Evolutionary conservation across 2,113 vertebrate genomes (phyloP).

Genomic region (Halichoeres trimaculatus): DNA sequence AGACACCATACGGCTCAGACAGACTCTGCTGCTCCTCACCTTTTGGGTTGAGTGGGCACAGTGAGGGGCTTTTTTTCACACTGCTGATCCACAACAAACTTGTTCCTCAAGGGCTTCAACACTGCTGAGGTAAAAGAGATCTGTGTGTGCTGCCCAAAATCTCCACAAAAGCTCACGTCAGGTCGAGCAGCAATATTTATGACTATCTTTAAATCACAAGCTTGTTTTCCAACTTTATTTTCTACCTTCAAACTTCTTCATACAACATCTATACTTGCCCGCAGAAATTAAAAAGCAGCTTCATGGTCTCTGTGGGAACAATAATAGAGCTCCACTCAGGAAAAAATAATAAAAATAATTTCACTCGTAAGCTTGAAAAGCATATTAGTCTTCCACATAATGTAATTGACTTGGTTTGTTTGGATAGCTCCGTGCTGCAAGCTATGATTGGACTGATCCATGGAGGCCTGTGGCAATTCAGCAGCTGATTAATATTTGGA

Average conservation of each 20-base stretch:
- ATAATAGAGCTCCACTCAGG: slow-evolving; percentile 17
- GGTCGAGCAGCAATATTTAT: not conserved
- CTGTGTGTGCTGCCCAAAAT: slow-evolving; percentile 1
- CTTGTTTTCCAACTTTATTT: not conserved
- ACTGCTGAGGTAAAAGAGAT: slow-evolving; percentile 28
- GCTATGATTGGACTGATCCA: slow-evolving; percentile 64
- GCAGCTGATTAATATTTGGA: slow-evolving; percentile 60
- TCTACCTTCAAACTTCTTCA: not conserved
- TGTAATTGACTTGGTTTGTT: slow-evolving; percentile 51
- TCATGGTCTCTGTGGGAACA: slow-evolving; percentile 35
- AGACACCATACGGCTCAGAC: slow-evolving; percentile 33
- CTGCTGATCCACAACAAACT: slow-evolving; percentile 37
- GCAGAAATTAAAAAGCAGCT: slow-evolving; percentile 36
- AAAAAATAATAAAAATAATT: slow-evolving; percentile 23
- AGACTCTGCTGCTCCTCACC: slow-evolving; percentile 51
- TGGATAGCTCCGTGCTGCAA: slow-evolving; percentile 27
- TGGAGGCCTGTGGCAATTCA: slow-evolving; percentile 52
- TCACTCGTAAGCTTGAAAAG: slow-evolving; percentile 30
- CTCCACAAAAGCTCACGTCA: not conserved
- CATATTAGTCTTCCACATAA: slow-evolving; percentile 46
- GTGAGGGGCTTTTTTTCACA: slow-evolving; percentile 37
- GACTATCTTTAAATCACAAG: not conserved
- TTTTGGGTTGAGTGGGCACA: slow-evolving; percentile 53
- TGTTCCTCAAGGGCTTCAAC: slow-evolving; percentile 16
- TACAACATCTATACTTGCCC: not conserved